A percentile compares a stretch with the other conserved stretches of the same genome.
Evolutionary conservation across 2,888 invertebrate genomes (phyloP).

Genomic region (Dicycla oo): DNA sequence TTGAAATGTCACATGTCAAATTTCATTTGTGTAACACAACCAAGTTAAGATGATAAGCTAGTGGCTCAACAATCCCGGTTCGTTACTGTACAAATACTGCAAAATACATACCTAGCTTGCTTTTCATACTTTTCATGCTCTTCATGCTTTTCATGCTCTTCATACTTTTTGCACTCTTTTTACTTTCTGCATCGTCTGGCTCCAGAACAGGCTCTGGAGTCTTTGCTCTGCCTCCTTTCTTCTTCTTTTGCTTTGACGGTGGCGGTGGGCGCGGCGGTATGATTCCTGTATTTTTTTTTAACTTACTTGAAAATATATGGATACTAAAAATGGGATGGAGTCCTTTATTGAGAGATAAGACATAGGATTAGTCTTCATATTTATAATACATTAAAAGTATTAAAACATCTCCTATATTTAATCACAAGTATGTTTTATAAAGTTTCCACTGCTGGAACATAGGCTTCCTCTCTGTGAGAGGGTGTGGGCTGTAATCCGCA

Average conservation of each 20-base stretch:
- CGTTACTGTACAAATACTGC: too few relatives aligned
- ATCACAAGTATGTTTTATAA: neutral
- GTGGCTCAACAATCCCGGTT: too few relatives aligned
- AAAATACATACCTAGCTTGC: constrained; percentile 25
- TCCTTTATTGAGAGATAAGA: neutral
- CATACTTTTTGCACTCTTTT: constrained; percentile 43
- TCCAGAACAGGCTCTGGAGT: constrained; percentile 50
- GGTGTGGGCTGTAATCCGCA: too few relatives aligned
- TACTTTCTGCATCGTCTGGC: constrained; percentile 27
- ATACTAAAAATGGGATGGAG: neutral
- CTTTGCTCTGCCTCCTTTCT: constrained; percentile 68
- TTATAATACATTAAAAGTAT: neutral
- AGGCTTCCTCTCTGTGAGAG: too few relatives aligned
- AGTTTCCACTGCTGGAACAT: too few relatives aligned
- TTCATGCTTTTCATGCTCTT: constrained; percentile 39
- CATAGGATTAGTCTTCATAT: neutral
- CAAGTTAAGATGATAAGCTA: too few relatives aligned
- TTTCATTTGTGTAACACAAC: too few relatives aligned
- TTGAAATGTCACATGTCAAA: too few relatives aligned
- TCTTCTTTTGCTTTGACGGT: constrained; percentile 78
- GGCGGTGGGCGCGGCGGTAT: constrained; percentile 84
- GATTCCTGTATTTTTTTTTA: constrained; percentile 72
- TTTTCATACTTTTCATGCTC: constrained; percentile 33
- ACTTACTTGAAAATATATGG: neutral
- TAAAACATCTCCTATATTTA: neutral